Percentiles rank a stretch among this genome's conserved stretches.
Evolutionary conservation across 1,140 invertebrate species (phyloP).

Genomic region (Samia ricini): DNA sequence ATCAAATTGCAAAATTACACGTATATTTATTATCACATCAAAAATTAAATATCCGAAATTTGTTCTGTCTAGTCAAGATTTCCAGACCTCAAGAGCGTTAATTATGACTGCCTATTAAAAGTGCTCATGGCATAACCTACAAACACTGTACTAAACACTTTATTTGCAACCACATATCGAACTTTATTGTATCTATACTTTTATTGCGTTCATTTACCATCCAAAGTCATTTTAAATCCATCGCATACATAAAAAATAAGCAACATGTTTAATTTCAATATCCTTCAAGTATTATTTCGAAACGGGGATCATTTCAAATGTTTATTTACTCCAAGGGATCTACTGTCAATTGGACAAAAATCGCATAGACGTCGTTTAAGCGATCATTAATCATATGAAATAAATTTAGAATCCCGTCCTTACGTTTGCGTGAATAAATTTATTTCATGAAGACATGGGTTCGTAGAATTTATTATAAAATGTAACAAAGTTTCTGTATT

Average conservation of each 20-base stretch:
- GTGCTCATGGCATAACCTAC: no score
- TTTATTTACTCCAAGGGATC: slow-evolving; percentile 50
- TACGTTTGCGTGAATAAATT: slow-evolving; percentile 20
- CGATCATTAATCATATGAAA: slow-evolving; percentile 66
- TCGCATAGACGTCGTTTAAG: slow-evolving; percentile 47
- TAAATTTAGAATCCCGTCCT: slow-evolving; percentile 43
- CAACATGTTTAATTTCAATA: slow-evolving; percentile 36
- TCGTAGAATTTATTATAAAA: background rate
- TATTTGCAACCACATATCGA: no score
- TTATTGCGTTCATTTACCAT: background rate
- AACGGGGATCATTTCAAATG: slow-evolving; percentile 51
- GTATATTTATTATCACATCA: no score
- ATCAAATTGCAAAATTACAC: no score
- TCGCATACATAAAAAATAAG: slow-evolving; percentile 37
- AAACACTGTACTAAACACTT: no score
- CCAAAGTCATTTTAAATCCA: background rate
- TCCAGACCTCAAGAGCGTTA: no score
- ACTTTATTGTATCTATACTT: background rate
- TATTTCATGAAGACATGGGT: slow-evolving; percentile 12
- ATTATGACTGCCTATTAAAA: no score
- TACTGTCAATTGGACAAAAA: slow-evolving; percentile 61
- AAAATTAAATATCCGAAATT: no score
- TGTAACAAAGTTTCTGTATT: no score
- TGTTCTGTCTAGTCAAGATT: no score
- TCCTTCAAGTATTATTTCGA: slow-evolving; percentile 45